Base-by-base conservation (phyloP, 2,888 invertebrate species). In the Macrophya annulata region DNA sequence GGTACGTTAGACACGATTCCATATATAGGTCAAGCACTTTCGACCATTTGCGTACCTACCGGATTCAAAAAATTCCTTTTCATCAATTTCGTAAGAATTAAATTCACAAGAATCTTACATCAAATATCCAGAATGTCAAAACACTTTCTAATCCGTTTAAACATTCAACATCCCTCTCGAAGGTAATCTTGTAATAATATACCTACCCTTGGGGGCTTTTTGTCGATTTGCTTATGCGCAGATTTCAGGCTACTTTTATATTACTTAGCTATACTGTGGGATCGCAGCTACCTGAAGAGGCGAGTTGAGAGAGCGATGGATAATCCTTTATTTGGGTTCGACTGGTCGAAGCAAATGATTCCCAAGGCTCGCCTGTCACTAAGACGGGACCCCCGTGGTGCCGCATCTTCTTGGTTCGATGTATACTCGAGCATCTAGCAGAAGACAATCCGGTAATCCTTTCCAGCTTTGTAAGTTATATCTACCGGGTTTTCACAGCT, bases 321-420 rank as follows among this genome's bases (percentile, higher is more conserved):
- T 89, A 88, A 90, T 89, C 89, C 89, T 88, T 86, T 87, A 88
- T 88, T 88, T 88, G 85, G 88, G 83, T 85, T 79, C 85, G 77
- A 85, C 79, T 74, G 85, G 79, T 85, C 79, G 81, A 65, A 85
- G 71, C 76, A 85, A 76, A 72, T 82, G 86, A 88, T 86, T 87
- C 87, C 87, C 84, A 74, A 86, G 86, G 71, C 85, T 85, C 85
- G 71, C 77, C 85, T 85, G 86, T 87, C 87, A 85, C 86, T 87
- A 84, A 65, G 86, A 84, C 48, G 68, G 71, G 71, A 83, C 68
- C 83, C 83, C 83, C 83, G 83, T 68, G 83, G 83, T 40, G 83
- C 62, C 45, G 83, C 83, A 48, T 83, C 83, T 83, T 37, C 48
- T 45, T 21, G 43, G 15, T 21, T 17, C 15, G 37, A 5, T 51